Percentiles rank a stretch among this genome's conserved stretches.
Conservation (phyloP, 2,113 vertebrate species). For the Saccopteryx bilineata region DNA sequence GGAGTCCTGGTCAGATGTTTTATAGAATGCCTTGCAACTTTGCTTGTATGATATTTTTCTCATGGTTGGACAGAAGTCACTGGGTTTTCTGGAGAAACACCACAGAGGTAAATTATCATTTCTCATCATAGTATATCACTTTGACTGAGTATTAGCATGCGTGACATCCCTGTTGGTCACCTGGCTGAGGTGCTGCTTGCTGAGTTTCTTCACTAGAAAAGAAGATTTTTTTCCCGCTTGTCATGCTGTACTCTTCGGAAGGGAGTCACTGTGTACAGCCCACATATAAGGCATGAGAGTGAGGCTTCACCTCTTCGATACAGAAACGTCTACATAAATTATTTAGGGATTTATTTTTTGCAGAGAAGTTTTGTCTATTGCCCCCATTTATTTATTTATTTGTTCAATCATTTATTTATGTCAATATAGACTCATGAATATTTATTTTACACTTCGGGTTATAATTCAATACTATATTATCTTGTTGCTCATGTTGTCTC, state of each 20-base stretch:
- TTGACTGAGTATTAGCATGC: not conserved
- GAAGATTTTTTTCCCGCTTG: not conserved
- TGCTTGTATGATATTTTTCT: not conserved
- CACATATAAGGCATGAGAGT: not conserved
- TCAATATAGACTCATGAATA: not conserved
- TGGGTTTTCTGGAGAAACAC: not conserved
- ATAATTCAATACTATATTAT: not conserved
- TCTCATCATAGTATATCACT: not conserved
- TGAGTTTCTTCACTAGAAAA: not conserved
- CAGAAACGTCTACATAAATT: not conserved
- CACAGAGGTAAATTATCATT: not conserved
- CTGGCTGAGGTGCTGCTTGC: not conserved
- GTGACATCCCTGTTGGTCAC: not conserved
- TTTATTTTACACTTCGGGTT: not conserved
- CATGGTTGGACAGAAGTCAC: not conserved
- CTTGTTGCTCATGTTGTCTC: not conserved
- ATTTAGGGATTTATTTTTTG: not conserved
- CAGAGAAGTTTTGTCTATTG: not conserved
- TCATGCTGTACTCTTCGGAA: not conserved
- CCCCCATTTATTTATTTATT: not conserved
- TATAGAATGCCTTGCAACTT: not conserved
- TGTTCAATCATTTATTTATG: constrained; percentile 14
- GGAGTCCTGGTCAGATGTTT: not conserved
- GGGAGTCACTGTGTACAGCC: not conserved
- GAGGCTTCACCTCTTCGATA: not conserved